Evolutionary conservation across 2,888 invertebrate genomes (phyloP).

Genomic region (Rhopalosiphum nymphaeae): DNA sequence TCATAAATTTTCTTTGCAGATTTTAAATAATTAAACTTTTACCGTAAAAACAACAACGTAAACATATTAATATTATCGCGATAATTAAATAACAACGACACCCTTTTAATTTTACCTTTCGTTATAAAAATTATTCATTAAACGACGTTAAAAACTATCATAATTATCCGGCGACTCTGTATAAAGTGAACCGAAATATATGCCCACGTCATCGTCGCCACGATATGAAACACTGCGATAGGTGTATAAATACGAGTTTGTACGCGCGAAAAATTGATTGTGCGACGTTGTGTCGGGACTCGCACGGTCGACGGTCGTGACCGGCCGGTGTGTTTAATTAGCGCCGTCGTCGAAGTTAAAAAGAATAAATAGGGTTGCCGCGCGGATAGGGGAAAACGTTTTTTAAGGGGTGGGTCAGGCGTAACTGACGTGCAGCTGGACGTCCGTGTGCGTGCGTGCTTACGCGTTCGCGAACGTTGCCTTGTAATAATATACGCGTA

Average conservation of each 20-base stretch:
- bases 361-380: neutral
- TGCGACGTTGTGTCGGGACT: neutral
- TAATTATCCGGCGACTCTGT: neutral
- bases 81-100: neutral
- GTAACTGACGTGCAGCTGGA: slow-evolving; percentile 50
- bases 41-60: neutral
- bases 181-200: neutral
- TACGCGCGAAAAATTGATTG: neutral
- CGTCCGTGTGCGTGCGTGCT: neutral
- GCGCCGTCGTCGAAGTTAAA: neutral
- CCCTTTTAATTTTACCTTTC: neutral
- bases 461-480: neutral
- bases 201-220: neutral
- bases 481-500: neutral
- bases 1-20: neutral
- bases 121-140: neutral
- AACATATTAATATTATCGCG: neutral
- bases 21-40: neutral
- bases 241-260: neutral
- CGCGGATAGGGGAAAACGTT: neutral
- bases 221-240: neutral
- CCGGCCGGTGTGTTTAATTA: slow-evolving; percentile 47
- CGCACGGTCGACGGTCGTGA: neutral
- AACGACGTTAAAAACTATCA: neutral
- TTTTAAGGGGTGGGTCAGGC: neutral